Conservation (phyloP, 1,140 invertebrate genomes). For the Thereuonema tuberculata region DNA sequence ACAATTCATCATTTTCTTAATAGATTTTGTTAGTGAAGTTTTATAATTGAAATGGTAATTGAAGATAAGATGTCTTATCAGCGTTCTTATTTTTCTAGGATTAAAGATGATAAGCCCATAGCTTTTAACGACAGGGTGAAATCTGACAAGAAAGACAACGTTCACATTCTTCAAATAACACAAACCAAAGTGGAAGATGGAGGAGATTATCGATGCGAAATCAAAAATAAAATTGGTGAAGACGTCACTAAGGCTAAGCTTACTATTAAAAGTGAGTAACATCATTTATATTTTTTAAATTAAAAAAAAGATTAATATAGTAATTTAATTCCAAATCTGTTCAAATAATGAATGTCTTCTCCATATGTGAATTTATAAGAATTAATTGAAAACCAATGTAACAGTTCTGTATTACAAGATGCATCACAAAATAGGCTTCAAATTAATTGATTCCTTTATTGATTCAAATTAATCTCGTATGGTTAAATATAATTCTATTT, state of each 20-base stretch:
- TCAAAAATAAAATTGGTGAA: conserved; percentile 40
- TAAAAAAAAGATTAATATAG: no score
- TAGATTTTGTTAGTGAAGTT: conserved; percentile 1
- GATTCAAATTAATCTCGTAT: no score
- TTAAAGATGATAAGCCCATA: conserved; percentile 25
- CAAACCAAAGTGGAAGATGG: conserved; percentile 15
- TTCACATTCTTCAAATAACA: conserved; percentile 14
- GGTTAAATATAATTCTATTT: no score
- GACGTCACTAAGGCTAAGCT: conserved; percentile 48
- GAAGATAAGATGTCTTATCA: no score
- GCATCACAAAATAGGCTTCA: no score
- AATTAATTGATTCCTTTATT: no score
- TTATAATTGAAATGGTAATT: neutral
- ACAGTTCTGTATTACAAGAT: neutral
- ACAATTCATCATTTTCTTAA: neutral
- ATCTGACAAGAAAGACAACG: conserved; percentile 15
- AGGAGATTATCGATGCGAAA: conserved; percentile 20
- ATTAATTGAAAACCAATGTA: neutral
- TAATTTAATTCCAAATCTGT: no score
- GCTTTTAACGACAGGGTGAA: conserved; percentile 16
- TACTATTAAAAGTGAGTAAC: conserved; percentile 52
- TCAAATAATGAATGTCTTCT: no score
- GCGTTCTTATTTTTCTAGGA: no score
- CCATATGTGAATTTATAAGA: neutral
- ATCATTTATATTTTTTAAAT: neutral